Evolutionary conservation across 2,888 invertebrate species (phyloP), one percentile per base, ranked within the genome.

Genomic region (Melanchra persicariae): DNA sequence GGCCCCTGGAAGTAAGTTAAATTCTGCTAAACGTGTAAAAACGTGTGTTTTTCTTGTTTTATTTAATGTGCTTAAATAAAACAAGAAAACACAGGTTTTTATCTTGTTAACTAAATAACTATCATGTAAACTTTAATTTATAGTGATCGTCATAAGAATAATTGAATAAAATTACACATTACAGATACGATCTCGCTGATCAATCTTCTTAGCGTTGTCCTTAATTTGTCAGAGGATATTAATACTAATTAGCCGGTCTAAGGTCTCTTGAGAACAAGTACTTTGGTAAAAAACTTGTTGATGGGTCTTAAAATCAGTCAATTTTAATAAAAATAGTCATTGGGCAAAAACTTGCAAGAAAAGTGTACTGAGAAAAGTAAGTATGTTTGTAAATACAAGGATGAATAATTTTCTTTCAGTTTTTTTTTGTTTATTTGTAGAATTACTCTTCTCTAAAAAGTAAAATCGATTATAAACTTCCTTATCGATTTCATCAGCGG

Each of bases 161-260:
- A 78, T 81, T 84, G 47, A 74, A 84, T 72, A 70, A 61, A 79
- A 83, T 82, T 61, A 81, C 69, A 37, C 55, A 69, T 70, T 54
- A 60, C 34, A 70, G 83, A 84, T 84, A 58, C 63, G 17, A 81
- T 84, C 82, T 26, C 15, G 40, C 15, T 54, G 37, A 83, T 83
- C 67, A 79, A 84, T 84, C 82, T 76, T 74, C 51, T 17, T 71
- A 54, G 54, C 17, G 49, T 59, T 24, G 62, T 76, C 69, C 52
- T 74, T 74, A 75, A 79, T 84, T 78, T 75, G 70, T 71, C 63
- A 65, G 19, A 52, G 7, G 34, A 57, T 62, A 71, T 73, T 68
- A 73, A 55, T 57, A 63, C 43, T 58, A 63, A 81, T 81, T 75
- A 63, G 60, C 15, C 3, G 24, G 17, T 24, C 19, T 63, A 12